These are phyloP conservation scores for Diglossa cyanea DNA, from an alignment of 2,797 vertebrate genomes.

Conservation along the genomic window DNA sequence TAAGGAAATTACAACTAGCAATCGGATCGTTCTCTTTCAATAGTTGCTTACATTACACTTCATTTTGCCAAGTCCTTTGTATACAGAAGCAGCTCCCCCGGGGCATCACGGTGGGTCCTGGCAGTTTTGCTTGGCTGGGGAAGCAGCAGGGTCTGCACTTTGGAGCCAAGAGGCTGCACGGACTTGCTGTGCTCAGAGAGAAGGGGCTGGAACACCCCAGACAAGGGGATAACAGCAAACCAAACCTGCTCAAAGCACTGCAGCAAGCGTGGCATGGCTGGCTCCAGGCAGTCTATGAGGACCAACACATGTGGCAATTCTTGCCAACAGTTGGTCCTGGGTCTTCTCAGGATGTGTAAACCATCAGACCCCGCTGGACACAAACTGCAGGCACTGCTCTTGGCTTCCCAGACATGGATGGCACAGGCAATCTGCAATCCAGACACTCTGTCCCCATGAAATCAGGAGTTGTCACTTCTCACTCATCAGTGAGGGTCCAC, in stretches of 20 bases:
- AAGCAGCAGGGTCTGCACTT: neutral
- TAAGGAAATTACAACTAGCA: slow-evolving; percentile 38
- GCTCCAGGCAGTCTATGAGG: neutral
- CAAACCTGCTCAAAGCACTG: neutral
- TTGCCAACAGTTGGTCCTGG: neutral
- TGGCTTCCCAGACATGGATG: neutral
- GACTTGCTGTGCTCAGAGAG: neutral
- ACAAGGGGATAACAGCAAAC: neutral
- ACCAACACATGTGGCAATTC: neutral
- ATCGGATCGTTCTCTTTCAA: slow-evolving; percentile 15
- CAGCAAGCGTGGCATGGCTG: neutral
- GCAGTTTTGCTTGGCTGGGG: slow-evolving; percentile 5
- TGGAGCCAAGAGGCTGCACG: neutral
- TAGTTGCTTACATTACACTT: slow-evolving; percentile 33
- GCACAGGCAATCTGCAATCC: neutral
- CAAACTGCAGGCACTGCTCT: neutral
- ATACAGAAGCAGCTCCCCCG: neutral
- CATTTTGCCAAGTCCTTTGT: neutral
- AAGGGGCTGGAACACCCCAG: neutral
- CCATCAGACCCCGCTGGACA: neutral
- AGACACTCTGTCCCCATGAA: neutral
- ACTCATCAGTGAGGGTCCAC: neutral
- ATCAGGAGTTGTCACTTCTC: neutral
- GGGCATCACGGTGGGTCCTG: neutral
- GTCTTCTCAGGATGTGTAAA: neutral